phyloP scores from a whole-genome alignment of 2,113 vertebrate species.

The Herpetotheres cachinnans region DNA sequence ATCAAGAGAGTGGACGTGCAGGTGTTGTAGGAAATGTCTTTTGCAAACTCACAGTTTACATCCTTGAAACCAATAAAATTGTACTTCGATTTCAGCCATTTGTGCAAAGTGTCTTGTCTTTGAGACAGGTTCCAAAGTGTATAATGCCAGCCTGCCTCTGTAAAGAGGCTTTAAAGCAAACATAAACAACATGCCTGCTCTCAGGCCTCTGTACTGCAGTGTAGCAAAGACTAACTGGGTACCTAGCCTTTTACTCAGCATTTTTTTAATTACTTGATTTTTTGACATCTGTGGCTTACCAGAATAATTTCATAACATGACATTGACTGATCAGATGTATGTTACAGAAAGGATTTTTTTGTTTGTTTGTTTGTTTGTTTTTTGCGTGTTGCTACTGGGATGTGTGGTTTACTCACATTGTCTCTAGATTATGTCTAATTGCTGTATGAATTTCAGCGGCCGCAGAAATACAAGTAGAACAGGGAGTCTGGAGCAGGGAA shows the following conservation, averaged over 20 bases:
- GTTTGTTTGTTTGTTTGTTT: not conserved
- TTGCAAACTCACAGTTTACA: not conserved
- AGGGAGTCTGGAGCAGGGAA: not conserved
- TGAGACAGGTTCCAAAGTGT: not conserved
- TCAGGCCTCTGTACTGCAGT: not conserved
- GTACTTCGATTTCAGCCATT: not conserved
- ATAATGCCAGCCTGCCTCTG: not conserved
- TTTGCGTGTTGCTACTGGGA: not conserved
- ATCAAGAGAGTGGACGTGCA: slow-evolving; percentile 97
- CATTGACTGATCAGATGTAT: not conserved
- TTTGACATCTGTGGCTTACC: not conserved
- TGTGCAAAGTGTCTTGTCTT: not conserved
- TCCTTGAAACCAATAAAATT: not conserved
- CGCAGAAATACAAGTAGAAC: not conserved
- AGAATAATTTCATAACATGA: not conserved
- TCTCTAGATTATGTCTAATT: not conserved
- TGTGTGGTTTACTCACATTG: not conserved
- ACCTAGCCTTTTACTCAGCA: not conserved
- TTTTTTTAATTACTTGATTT: not conserved
- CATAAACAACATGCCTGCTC: not conserved
- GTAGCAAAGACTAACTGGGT: not conserved
- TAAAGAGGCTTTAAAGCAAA: not conserved
- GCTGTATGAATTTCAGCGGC: not conserved
- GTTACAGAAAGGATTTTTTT: not conserved
- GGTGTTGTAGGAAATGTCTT: slow-evolving; percentile 70